Evolutionary conservation across 2,113 vertebrate genomes (phyloP).

Genomic region (Etheostoma spectabile): DNA sequence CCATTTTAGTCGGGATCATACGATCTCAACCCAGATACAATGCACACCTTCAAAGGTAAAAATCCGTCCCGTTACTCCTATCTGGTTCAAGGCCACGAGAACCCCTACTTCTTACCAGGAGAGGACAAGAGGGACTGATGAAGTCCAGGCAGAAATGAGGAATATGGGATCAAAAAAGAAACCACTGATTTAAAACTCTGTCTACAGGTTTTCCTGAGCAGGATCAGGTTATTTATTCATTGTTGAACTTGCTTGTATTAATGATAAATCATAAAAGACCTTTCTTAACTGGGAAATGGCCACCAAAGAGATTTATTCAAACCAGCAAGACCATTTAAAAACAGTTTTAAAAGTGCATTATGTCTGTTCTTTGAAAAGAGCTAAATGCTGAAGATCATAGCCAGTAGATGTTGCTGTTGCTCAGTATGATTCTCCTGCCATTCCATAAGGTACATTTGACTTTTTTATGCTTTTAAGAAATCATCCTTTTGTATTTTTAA

Average conservation of each 20-base stretch:
- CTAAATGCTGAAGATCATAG: constrained; percentile 17
- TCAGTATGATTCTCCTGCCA: neutral
- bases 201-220: constrained; percentile 22
- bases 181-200: constrained; percentile 16
- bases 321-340: neutral
- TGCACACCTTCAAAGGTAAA: constrained; percentile 85
- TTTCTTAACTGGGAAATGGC: neutral
- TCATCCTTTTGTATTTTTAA: constrained; percentile 38
- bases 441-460: neutral
- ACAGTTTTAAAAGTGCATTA: neutral
- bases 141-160: neutral
- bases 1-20: constrained; percentile 81
- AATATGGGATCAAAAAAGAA: constrained; percentile 32
- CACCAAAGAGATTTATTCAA: constrained; percentile 62
- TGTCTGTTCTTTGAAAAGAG: neutral
- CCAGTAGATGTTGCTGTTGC: constrained; percentile 68
- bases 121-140: constrained; percentile 67
- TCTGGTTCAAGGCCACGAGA: constrained; percentile 85
- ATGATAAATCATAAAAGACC: constrained; percentile 19
- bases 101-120: constrained; percentile 82
- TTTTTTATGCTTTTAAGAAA: constrained; percentile 37
- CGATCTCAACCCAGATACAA: constrained; percentile 66
- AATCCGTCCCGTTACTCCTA: constrained; percentile 81
- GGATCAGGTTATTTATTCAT: constrained; percentile 24
- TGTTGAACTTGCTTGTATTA: neutral